Evolutionary conservation across 2,113 vertebrate species (phyloP), one percentile per base, ranked within the genome.

Genomic region (Octodon degus): DNA sequence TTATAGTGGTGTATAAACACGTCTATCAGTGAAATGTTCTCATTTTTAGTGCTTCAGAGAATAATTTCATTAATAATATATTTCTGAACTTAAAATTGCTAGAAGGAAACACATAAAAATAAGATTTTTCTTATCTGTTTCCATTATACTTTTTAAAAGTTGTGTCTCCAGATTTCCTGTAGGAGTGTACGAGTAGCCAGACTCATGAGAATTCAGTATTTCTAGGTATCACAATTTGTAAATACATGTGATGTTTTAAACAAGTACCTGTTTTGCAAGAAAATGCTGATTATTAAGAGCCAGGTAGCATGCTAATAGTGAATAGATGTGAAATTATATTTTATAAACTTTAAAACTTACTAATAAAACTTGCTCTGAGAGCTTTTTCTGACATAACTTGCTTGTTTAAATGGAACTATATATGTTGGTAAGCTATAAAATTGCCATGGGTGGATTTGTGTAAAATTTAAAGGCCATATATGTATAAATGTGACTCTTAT

Each of bases 401-500:
- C 37, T 80, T 62, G 55, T 90, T 96, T 65, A 79, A 19, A 2
- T 65, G 55, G 7, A 79, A n/a, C n/a, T 80, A 17, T 86, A 10
- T 72, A 20, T 84, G 24, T 76, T 77, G 22, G 3, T 86, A 25
- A 74, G 58, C 60, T 84, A 7, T 82, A 7, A 32, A 30, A 37
- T 93, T 37, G 37, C 32, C 19, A 65, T 40, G n/a, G 55, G 30
- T 84, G 25, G 17, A 13, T 62, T 63, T 95, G 43, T 91, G 55
- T 90, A 50, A 90, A 91, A 65, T 27, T 34, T 58, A 58, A 81
- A 47, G 67, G 5, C 19, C 30, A 13, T 34, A 11, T 53, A 37
- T 87, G 96, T 97, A 83, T 96, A n/a, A 53, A 53, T 72, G 0
- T 86, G 70, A 20, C 68, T 95, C 2, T 94, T 97, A 25, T 97